These are phyloP conservation scores for Tanytarsus gracilentus DNA, from an alignment of 2,888 invertebrate species.

Conservation along the genomic window DNA sequence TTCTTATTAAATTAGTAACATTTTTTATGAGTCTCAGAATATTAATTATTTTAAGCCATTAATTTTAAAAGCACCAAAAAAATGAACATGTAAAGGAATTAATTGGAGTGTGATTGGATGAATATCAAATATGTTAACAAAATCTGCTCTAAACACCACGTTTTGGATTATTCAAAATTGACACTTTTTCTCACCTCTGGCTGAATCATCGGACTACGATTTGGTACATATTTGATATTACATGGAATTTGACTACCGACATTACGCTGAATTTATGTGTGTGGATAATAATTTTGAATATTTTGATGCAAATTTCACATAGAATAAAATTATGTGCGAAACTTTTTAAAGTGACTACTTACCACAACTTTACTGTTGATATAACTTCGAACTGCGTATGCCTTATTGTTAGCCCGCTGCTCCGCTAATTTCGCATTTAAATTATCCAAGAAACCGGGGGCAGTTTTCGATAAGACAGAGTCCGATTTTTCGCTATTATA, in stretches of 20 bases:
- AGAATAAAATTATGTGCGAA: not conserved
- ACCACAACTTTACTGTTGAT: constrained; percentile 65
- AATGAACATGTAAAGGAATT: constrained; percentile 10
- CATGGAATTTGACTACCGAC: constrained; percentile 25
- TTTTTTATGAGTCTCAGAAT: no score
- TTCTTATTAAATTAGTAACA: no score
- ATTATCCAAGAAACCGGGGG: constrained; percentile 65
- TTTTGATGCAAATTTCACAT: not conserved
- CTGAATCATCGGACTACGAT: not conserved
- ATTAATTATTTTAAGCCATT: no score
- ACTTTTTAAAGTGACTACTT: constrained; percentile 34
- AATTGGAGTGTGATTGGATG: not conserved
- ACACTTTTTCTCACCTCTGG: not conserved
- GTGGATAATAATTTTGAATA: constrained; percentile 3
- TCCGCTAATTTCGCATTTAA: constrained; percentile 69
- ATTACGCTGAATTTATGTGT: not conserved
- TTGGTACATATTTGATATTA: constrained; percentile 28
- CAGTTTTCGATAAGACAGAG: constrained; percentile 43
- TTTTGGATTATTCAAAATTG: not conserved
- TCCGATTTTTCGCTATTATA: constrained; percentile 39
- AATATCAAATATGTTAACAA: constrained; percentile 27
- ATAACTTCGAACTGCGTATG: constrained; percentile 59
- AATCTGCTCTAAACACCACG: not conserved
- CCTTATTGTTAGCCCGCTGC: constrained; percentile 52
- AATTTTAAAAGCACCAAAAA: constrained; percentile 3